Evolutionary conservation across 2,888 invertebrate species (phyloP), one percentile per base, ranked within the genome.

Genomic region (Hemistola chrysoprasaria): DNA sequence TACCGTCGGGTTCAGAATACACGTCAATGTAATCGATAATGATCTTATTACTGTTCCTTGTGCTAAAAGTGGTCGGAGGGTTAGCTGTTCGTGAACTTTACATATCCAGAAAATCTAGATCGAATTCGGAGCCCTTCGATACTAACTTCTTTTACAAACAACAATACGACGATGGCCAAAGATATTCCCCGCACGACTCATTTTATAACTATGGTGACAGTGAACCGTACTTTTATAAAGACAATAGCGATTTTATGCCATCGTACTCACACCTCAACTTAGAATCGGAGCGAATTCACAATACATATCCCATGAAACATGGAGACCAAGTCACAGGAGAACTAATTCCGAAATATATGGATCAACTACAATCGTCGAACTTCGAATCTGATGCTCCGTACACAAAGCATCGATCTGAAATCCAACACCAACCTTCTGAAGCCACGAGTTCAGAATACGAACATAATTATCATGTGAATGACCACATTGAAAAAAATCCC

Each of bases 401-500:
- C 8, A 68, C 71, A 27, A 68, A 60, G 46, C 41, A 72, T 10
- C 74, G 69, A 31, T 65, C 73, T 0, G 20, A 65, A 1, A 72
- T 72, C 68, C 53, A 71, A 37, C 71, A 70, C 36, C 50, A 53
- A n/a, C 64, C 66, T n/a, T 51, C 66, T 21, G 60, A 71, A 11
- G 41, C 47, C 6, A 38, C 56, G 8, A 36, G n/a, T n/a, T n/a
- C 50, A 5, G 52, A 41, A 8, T 65, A 63, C 8, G 57, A 61
- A 8, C 47, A 53, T 5, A 62, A 71, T 6, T 78, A 72, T 37
- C 70, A 65, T 9, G 49, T 64, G 3, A 82, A 86, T 29, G 74
- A 79, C 22, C 75, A 84, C 26, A 83, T 86, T 37, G 40, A 84
- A 2, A 71, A 76, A 50, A 74, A n/a, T n/a, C n/a, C n/a, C n/a